Evolutionary conservation across 2,888 invertebrate species (phyloP), one percentile per base, ranked within the genome.

Genomic region (Amphipoea oculea): DNA sequence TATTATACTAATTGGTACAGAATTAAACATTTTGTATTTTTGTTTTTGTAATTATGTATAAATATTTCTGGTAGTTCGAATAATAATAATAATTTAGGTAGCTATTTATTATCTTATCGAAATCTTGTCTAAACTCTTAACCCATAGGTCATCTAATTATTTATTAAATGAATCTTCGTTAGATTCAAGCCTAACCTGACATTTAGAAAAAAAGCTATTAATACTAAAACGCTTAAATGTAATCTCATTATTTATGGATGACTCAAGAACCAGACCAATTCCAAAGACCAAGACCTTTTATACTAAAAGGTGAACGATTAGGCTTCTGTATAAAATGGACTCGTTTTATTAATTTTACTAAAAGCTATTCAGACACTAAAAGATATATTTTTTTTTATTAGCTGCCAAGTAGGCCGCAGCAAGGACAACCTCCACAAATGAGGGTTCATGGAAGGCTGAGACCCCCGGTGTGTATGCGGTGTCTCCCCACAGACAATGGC

Each of bases 221-320:
- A 73, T 78, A 63, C 36, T 45, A 75, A 76, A 86, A 73, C 78
- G 73, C 17, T 86, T 79, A 48, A 65, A 66, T 66, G 65, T 83
- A 86, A 80, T 80, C 57, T 40, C 42, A 67, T 86, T 80, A 86
- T 88, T 88, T 86, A 86, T 83, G 70, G 54, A 57, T 65, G 63
- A 57, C 45, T 67, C 40, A 62, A 81, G 71, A 85, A 86, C 86
- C 80, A 77, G 70, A 86, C 75, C n/a, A 67, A 83, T 79, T 79
- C 48, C 48, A 78, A 76, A 23, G 23, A 76, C 36, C 36, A 36
- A 79, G 65, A 83, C 71, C 70, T 82, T 84, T 72, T 54, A 63
- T 23, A 40, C 36, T 4, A 36, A 85, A 82, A 85, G 75, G 82
- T 85, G 68, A 86, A 68, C 62, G 45, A 63, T 76, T 76, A 40